Evolutionary conservation across 2,888 invertebrate genomes (phyloP).

Genomic region (Campoletis raptor): DNA sequence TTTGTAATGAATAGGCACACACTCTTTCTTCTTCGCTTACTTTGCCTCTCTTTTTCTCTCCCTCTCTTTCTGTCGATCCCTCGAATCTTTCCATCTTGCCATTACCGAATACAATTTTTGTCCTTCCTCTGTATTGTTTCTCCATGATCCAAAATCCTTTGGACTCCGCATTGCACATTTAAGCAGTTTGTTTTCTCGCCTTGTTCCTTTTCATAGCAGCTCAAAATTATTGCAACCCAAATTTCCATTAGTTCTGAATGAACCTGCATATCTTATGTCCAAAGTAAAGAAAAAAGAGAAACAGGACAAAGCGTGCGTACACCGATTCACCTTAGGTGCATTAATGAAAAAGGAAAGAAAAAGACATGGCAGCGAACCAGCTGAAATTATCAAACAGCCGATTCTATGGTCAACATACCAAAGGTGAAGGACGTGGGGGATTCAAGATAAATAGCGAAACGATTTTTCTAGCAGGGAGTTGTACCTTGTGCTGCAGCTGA

Average conservation of each 20-base stretch:
- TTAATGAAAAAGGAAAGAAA: slow-evolving; percentile 47
- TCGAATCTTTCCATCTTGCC: slow-evolving; percentile 48
- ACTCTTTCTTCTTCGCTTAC: slow-evolving; percentile 39
- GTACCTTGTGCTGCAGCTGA: slow-evolving; percentile 33
- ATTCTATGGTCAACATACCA: slow-evolving; percentile 47
- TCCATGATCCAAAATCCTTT: slow-evolving; percentile 42
- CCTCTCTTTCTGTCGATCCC: slow-evolving; percentile 42
- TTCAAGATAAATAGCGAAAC: slow-evolving; percentile 53
- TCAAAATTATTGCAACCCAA: not conserved
- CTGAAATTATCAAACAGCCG: slow-evolving; percentile 37
- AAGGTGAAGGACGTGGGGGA: slow-evolving; percentile 38
- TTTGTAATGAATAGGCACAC: slow-evolving; percentile 87
- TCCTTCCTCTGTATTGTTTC: slow-evolving; percentile 73
- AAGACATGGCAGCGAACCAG: slow-evolving; percentile 36
- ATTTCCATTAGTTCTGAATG: not conserved
- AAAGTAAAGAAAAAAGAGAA: slow-evolving; percentile 7
- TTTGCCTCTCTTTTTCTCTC: not conserved
- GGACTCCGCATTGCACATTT: slow-evolving; percentile 18
- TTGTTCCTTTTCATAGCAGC: not conserved
- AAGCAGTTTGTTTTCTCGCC: slow-evolving; percentile 23
- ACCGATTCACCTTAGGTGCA: slow-evolving; percentile 12
- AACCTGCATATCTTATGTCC: not conserved
- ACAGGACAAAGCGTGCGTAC: not conserved
- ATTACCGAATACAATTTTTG: slow-evolving; percentile 53
- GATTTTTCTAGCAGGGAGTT: slow-evolving; percentile 28